A percentile compares a stretch with the other conserved stretches of the same genome.
phyloP scores from a whole-genome alignment of 2,797 vertebrate genomes.

The Spheniscus humboldti region DNA sequence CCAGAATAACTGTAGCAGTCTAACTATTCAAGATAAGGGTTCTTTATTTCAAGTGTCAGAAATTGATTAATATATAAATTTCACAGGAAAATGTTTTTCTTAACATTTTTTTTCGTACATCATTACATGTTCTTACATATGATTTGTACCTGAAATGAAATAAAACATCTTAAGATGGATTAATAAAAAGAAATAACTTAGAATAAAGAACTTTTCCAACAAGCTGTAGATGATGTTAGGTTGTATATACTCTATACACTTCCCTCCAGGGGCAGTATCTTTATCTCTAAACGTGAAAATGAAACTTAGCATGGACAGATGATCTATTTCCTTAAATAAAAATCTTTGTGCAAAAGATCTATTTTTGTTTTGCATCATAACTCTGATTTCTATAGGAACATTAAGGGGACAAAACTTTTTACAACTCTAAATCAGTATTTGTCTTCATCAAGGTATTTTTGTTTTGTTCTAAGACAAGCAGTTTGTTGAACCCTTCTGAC shows the following conservation, averaged over 20 bases:
- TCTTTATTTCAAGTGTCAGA: constrained; percentile 40
- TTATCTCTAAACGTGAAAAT: not conserved
- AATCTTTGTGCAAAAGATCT: not conserved
- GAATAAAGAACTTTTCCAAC: not conserved
- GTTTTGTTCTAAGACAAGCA: constrained; percentile 27
- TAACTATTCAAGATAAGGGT: not conserved
- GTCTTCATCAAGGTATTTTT: not conserved
- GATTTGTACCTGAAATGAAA: constrained; percentile 4
- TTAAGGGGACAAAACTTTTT: not conserved
- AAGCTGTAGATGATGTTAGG: not conserved
- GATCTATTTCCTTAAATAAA: constrained; percentile 6
- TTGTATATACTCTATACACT: not conserved
- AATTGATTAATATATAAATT: not conserved
- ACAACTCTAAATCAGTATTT: not conserved
- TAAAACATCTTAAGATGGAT: not conserved
- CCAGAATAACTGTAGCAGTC: not conserved
- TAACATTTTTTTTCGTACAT: not conserved
- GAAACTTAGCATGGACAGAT: constrained; percentile 20
- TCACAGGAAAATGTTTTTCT: not conserved
- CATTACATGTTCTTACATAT: not conserved
- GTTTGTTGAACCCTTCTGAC: constrained; percentile 45
- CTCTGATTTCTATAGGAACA: not conserved
- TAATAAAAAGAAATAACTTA: constrained; percentile 62
- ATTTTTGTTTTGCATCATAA: not conserved
- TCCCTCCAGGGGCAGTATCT: constrained; percentile 33